Conservation (phyloP, 2,888 invertebrate genomes). For the Leptinotarsa rubiginosa region DNA sequence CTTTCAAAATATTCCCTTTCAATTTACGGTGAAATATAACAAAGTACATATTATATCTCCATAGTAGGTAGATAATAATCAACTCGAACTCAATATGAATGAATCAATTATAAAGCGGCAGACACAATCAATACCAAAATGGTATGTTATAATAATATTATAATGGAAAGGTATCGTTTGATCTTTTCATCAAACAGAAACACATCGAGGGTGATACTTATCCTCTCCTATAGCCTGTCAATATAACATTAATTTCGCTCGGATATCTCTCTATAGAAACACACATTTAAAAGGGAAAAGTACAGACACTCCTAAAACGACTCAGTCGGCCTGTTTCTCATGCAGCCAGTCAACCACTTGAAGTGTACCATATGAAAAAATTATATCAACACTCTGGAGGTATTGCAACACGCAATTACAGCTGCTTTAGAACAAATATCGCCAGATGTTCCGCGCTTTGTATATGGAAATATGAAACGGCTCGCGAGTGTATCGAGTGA, state of each 20-base stretch:
- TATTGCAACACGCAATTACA: constrained; percentile 43
- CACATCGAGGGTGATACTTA: background rate
- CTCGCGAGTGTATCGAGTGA: constrained; percentile 36
- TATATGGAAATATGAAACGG: constrained; percentile 42
- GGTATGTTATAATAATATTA: too few relatives aligned
- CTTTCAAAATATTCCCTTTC: too few relatives aligned
- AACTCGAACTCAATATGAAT: too few relatives aligned
- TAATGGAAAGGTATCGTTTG: too few relatives aligned
- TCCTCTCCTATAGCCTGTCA: background rate
- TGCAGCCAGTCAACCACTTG: constrained; percentile 9
- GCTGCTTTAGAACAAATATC: constrained; percentile 39
- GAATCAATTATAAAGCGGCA: too few relatives aligned
- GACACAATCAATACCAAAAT: too few relatives aligned
- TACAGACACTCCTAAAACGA: background rate
- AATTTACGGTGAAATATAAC: too few relatives aligned
- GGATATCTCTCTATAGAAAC: background rate
- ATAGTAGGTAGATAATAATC: too few relatives aligned
- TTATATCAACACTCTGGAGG: constrained; percentile 39
- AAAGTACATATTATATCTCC: too few relatives aligned
- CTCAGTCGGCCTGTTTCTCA: background rate
- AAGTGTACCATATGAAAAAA: constrained; percentile 29
- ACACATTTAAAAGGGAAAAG: background rate
- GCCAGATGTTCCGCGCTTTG: constrained; percentile 40
- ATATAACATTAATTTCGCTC: background rate
- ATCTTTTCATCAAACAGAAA: background rate